Evolutionary conservation across 2,888 invertebrate genomes (phyloP), one percentile per base, ranked within the genome.

Genomic region (Scrobipalpa atriplicella): DNA sequence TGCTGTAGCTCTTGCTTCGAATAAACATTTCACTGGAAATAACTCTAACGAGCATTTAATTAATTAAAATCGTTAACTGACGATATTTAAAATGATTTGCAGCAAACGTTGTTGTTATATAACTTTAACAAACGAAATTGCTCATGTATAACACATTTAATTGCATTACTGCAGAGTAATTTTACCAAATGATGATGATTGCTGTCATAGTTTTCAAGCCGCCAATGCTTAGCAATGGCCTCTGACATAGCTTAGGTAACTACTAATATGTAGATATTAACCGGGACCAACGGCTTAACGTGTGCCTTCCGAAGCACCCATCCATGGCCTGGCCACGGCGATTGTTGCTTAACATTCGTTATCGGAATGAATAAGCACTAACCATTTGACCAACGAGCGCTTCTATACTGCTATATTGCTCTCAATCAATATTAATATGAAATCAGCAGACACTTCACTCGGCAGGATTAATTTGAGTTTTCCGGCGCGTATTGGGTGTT

Each of bases 361-460:
- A n/a, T n/a, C n/a, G n/a, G n/a, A n/a, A n/a, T n/a, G n/a, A n/a
- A n/a, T n/a, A n/a, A n/a, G n/a, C n/a, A n/a, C n/a, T n/a, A n/a
- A n/a, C n/a, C n/a, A n/a, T n/a, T n/a, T n/a, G n/a, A n/a, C n/a
- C n/a, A n/a, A n/a, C n/a, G n/a, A n/a, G n/a, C n/a, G n/a, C n/a
- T n/a, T n/a, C n/a, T n/a, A n/a, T n/a, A n/a, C n/a, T n/a, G n/a
- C n/a, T n/a, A n/a, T n/a, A n/a, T n/a, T 47, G n/a, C 5, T 13
- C n/a, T n/a, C 11, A 13, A 6, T n/a, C n/a, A 47, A 41, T 41
- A 41, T 18, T 52, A 21, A 52, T 8, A 19, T 21, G 52, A 19
- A 56, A 64, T 64, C n/a, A 36, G 39, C 64, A 56, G 64, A 18
- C 39, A 64, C 56, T 64, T 38, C 19, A 64, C 29, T 64, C 56